Conservation (phyloP, 2,113 vertebrate species). For the Cichladusa arquata region DNA sequence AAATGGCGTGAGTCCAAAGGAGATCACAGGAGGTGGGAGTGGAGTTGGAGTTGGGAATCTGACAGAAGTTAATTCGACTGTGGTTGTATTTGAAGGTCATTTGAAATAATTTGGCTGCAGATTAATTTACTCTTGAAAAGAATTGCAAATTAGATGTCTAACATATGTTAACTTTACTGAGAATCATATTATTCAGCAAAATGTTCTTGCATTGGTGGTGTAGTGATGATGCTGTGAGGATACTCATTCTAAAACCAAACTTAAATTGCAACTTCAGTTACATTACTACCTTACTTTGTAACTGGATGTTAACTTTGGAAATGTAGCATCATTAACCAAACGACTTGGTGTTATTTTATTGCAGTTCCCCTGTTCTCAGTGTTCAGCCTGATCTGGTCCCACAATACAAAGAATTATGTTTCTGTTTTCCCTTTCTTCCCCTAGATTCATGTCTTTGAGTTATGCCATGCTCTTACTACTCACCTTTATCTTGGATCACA, state of each 20-base stretch:
- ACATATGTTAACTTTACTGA: background rate
- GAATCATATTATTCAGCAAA: background rate
- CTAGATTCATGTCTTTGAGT: background rate
- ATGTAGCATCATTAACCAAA: no score
- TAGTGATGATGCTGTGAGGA: background rate
- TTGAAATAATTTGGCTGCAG: background rate
- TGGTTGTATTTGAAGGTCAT: background rate
- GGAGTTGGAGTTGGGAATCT: background rate
- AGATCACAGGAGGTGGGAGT: background rate
- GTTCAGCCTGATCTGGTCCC: background rate
- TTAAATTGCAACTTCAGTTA: background rate
- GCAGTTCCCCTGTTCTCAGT: background rate
- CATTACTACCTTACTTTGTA: background rate
- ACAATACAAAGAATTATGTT: background rate
- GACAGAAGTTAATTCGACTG: background rate
- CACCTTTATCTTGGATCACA: background rate
- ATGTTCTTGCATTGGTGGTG: accelerated
- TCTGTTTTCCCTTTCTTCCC: background rate
- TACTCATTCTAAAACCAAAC: background rate
- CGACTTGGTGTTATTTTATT: background rate
- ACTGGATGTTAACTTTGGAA: background rate
- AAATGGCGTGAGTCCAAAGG: accelerated
- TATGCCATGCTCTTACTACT: background rate
- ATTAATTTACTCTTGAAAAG: background rate
- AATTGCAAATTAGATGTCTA: background rate